Conservation (phyloP, 2,113 vertebrate species). For the Loxodonta africana region DNA sequence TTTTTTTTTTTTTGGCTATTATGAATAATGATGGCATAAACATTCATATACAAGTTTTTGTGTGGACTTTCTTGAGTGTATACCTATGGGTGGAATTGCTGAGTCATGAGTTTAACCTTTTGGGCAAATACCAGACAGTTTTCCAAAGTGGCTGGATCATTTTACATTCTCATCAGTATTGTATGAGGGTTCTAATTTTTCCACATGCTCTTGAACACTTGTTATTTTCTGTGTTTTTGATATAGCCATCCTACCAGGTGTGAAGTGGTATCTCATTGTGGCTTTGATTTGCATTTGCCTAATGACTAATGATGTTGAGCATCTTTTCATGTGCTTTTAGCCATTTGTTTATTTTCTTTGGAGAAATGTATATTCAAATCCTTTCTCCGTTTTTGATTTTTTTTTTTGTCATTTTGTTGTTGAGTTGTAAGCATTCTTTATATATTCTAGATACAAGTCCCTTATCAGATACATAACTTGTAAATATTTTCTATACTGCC, state of each 20-base stretch:
- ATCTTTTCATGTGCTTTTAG: background rate
- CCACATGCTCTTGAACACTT: background rate
- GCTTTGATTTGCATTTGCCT: background rate
- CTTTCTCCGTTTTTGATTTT: background rate
- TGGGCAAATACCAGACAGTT: background rate
- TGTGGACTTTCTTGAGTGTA: background rate
- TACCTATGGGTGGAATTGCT: background rate
- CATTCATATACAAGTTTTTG: background rate
- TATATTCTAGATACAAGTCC: background rate
- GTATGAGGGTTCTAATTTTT: background rate
- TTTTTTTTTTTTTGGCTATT: background rate
- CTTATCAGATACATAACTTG: background rate
- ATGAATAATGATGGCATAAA: background rate
- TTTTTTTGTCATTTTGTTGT: too few species aligned
- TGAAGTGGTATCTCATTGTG: background rate
- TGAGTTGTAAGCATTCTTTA: too few species aligned
- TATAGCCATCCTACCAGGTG: background rate
- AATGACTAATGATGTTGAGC: background rate
- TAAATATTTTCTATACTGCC: background rate
- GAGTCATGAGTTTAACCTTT: background rate
- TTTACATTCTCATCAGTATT: background rate
- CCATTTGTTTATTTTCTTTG: background rate
- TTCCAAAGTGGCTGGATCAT: background rate
- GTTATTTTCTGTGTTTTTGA: background rate
- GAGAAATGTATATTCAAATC: background rate